These are phyloP conservation scores for Ophion slaviceki DNA, from an alignment of 2,888 invertebrate genomes.

Conservation along the genomic window DNA sequence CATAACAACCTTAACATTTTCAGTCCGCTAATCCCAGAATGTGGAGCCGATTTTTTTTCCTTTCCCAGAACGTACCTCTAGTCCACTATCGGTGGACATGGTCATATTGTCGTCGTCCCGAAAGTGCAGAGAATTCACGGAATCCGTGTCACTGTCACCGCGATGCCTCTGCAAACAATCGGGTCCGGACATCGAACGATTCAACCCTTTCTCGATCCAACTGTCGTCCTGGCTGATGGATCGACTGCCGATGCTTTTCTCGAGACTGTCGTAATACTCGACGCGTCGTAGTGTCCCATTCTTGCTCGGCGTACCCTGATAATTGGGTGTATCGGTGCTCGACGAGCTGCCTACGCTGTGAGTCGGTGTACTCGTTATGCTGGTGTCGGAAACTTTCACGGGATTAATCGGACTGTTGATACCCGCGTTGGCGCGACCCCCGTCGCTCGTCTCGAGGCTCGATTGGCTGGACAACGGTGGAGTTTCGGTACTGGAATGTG, in stretches of 20 bases:
- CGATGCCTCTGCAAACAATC: constrained; percentile 85
- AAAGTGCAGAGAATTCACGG: constrained; percentile 80
- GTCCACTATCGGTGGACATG: constrained; percentile 81
- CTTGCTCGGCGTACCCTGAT: constrained; percentile 79
- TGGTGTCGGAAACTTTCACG: constrained; percentile 74
- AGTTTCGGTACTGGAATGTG: constrained; percentile 80
- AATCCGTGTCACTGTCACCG: constrained; percentile 82
- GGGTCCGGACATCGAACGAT: constrained; percentile 86
- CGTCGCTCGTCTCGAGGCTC: constrained; percentile 74
- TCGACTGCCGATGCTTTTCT: constrained; percentile 80
- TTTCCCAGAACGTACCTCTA: constrained; percentile 73
- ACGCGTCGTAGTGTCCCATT: constrained; percentile 81
- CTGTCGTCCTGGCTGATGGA: constrained; percentile 84
- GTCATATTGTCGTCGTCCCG: constrained; percentile 81
- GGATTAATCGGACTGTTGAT: constrained; percentile 73
- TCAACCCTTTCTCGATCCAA: constrained; percentile 84
- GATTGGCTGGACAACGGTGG: constrained; percentile 72
- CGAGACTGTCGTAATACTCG: constrained; percentile 82
- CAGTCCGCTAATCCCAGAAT: neutral
- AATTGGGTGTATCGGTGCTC: constrained; percentile 81
- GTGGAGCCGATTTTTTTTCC: neutral
- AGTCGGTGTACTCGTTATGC: constrained; percentile 80
- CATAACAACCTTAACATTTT: neutral
- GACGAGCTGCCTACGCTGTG: constrained; percentile 81
- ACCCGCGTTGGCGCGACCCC: constrained; percentile 69